Base-by-base conservation (phyloP, 1,140 invertebrate genomes). In the Pseudoatta argentina region DNA sequence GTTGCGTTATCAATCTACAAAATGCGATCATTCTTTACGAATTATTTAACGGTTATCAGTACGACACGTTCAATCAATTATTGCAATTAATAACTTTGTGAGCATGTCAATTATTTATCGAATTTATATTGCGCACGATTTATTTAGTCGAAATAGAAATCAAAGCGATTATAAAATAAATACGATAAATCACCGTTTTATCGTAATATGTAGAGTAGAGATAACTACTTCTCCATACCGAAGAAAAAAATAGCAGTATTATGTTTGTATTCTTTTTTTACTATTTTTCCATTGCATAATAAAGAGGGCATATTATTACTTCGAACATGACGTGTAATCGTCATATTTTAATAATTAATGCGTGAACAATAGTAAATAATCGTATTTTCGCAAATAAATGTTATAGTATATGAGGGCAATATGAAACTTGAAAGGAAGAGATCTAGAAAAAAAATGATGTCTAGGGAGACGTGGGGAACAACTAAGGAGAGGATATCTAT, bases 71-170 rank as follows among this genome's bases (percentile, higher is more conserved):
- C 27, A 4, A 63, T 16, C 24, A 30, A 18, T 7, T 30, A 30
- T 8, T 24, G 21, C 21, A 10, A 14, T 14, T 24, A 61, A 24
- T 61, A 63, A 63, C 27, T 63, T 61, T 27, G 16, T 30, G 10
- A 63, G 12, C 1, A 63, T 27, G 27, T 30, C 16, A 30, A 1
- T 14, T 63, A 7, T 30, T 30, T 63, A 30, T 27, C 27, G 16
- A 63, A 14, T 39, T 39, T 39, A 63, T 63, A 30, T 30, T 30
- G 30, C 14, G 6, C 21, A 1, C 27, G 27, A 30, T 63, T 63
- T 63, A 63, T 63, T 63, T 61, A 27, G 10, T 24, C 10, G 14
- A 63, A 63, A 21, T 63, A 63, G 61, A 63, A 63, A 34, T 64
- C 16, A 30, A 18, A 30, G 16, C 3, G 3, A 64, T 34, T 64